Evolutionary conservation across 2,888 invertebrate species (phyloP).

Genomic region (Sphecodes monilicornis): DNA sequence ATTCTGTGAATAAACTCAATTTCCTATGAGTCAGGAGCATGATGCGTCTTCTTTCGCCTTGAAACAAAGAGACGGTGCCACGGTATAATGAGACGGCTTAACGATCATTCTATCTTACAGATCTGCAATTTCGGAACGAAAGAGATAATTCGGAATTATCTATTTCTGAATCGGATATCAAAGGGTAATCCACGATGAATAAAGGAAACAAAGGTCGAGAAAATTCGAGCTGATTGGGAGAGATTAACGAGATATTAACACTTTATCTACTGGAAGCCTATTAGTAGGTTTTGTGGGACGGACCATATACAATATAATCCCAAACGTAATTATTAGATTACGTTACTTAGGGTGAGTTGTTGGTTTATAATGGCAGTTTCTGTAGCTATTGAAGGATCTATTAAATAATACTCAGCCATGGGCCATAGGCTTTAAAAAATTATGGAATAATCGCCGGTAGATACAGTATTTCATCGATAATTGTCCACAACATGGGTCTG

Average conservation of each 20-base stretch:
- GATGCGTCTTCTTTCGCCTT: slow-evolving; percentile 9
- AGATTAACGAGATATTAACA: not conserved
- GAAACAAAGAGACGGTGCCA: not conserved
- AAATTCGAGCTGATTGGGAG: not conserved
- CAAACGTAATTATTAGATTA: no score
- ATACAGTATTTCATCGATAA: no score
- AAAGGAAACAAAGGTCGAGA: not conserved
- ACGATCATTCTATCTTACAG: not conserved
- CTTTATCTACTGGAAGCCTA: no score
- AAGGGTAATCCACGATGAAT: not conserved
- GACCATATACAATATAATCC: no score
- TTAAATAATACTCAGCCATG: no score
- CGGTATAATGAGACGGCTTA: not conserved
- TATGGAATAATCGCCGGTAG: no score
- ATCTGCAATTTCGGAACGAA: not conserved
- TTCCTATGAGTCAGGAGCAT: slow-evolving; percentile 9
- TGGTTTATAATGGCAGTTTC: no score
- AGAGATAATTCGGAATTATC: not conserved
- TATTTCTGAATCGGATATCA: not conserved
- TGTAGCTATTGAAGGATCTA: no score
- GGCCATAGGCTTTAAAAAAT: no score
- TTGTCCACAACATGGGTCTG: no score
- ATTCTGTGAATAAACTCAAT: not conserved
- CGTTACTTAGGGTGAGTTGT: no score
- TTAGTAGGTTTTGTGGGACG: no score